These are phyloP conservation scores for Acanthochromis polyacanthus DNA, from an alignment of 2,113 vertebrate species.

Conservation along the genomic window DNA sequence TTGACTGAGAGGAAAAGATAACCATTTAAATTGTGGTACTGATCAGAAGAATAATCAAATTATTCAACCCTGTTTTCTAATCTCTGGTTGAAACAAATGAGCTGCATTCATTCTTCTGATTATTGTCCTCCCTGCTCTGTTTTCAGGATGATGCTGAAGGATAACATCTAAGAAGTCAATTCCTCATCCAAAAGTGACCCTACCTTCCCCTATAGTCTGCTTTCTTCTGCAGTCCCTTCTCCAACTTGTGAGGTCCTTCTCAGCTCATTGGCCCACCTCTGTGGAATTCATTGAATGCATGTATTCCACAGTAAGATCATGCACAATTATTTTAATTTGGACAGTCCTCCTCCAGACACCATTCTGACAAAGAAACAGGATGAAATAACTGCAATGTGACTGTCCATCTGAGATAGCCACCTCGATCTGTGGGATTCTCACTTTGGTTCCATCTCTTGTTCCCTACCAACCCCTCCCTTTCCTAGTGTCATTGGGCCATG, in stretches of 20 bases:
- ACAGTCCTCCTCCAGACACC: neutral
- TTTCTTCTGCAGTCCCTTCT: conserved; percentile 18
- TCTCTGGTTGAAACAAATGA: too few species aligned
- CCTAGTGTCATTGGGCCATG: conserved; percentile 88
- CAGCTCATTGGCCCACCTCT: neutral
- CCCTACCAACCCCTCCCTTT: conserved; percentile 44
- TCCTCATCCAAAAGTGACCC: conserved; percentile 54
- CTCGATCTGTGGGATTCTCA: conserved; percentile 22
- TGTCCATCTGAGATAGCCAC: conserved; percentile 27
- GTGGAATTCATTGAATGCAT: conserved; percentile 20
- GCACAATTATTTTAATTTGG: conserved; percentile 12
- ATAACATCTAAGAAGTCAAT: conserved; percentile 59
- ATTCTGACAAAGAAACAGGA: conserved; percentile 24
- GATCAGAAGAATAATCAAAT: too few species aligned
- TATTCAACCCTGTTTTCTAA: too few species aligned
- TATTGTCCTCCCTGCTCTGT: conserved; percentile 38
- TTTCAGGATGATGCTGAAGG: conserved; percentile 78
- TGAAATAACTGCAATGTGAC: conserved; percentile 42
- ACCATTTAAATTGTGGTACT: too few species aligned
- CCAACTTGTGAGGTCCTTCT: neutral
- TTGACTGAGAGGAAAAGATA: too few species aligned
- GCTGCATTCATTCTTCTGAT: neutral
- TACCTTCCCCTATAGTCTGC: neutral
- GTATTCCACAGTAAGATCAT: conserved; percentile 8
- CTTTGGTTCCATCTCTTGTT: conserved; percentile 22